A percentile compares a stretch with the other conserved stretches of the same genome.
phyloP scores from a whole-genome alignment of 2,113 vertebrate species.

The Ameiurus melas region DNA sequence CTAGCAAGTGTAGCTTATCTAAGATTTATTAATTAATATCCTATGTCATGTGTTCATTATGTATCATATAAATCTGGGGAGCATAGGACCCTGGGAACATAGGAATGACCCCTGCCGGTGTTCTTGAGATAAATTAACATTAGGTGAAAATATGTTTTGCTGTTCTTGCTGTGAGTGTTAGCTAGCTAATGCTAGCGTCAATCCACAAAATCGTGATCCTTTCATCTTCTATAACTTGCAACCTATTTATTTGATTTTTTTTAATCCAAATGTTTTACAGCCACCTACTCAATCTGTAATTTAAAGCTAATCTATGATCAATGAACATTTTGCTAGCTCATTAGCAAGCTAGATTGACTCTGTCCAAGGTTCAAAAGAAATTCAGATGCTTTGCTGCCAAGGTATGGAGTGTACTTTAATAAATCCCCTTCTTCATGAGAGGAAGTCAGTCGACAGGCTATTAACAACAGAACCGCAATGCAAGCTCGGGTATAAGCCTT shows the following conservation, averaged over 20 bases:
- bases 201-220: background rate
- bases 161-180: background rate
- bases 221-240: no score
- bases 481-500: background rate
- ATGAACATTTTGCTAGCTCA: background rate
- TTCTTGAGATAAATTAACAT: background rate
- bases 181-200: background rate
- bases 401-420: background rate
- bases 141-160: background rate
- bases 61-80: no score
- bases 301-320: background rate
- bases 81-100: no score
- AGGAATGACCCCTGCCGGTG: no score
- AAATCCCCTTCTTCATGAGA: background rate
- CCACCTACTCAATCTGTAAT: background rate
- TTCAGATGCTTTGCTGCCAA: background rate
- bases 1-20: background rate
- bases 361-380: background rate
- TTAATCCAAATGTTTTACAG: background rate
- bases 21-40: no score
- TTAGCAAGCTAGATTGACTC: background rate
- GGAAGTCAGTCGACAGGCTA: background rate
- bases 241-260: background rate
- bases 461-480: background rate
- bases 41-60: no score